Evolutionary conservation across 2,888 invertebrate genomes (phyloP).

Genomic region (Acanthosepion lycidas): DNA sequence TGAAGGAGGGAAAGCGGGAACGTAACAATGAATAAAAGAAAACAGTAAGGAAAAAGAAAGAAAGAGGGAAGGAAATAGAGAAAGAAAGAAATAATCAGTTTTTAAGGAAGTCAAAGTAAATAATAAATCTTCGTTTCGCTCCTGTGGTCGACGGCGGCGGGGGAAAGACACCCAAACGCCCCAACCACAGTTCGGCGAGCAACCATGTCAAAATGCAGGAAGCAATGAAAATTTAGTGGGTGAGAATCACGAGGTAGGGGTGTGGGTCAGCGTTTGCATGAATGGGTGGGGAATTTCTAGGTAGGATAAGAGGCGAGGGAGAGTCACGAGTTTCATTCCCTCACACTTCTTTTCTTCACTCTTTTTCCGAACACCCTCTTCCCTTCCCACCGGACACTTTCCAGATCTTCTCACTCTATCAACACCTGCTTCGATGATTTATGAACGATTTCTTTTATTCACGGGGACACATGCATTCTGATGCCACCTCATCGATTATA

Average conservation of each 20-base stretch:
- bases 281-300: neutral
- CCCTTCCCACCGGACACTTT: neutral
- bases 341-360: neutral
- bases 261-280: neutral
- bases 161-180: neutral
- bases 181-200: neutral
- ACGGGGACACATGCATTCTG: neutral
- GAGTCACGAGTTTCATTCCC: neutral
- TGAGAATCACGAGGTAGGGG: neutral
- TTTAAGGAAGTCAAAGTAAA: neutral
- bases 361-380: neutral
- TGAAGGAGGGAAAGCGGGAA: neutral
- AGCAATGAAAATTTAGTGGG: constrained; percentile 20
- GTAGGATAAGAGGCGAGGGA: neutral
- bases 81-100: neutral
- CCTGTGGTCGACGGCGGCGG: neutral
- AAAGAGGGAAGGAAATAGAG: neutral
- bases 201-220: constrained; percentile 33
- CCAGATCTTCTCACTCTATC: neutral
- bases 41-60: neutral
- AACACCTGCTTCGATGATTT: constrained; percentile 33
- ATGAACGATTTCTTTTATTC: neutral
- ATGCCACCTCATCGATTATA: constrained; percentile 33
- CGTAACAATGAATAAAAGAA: neutral
- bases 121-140: neutral